phyloP scores from a whole-genome alignment of 2,113 vertebrate genomes.

The Gymnarchus niloticus region DNA sequence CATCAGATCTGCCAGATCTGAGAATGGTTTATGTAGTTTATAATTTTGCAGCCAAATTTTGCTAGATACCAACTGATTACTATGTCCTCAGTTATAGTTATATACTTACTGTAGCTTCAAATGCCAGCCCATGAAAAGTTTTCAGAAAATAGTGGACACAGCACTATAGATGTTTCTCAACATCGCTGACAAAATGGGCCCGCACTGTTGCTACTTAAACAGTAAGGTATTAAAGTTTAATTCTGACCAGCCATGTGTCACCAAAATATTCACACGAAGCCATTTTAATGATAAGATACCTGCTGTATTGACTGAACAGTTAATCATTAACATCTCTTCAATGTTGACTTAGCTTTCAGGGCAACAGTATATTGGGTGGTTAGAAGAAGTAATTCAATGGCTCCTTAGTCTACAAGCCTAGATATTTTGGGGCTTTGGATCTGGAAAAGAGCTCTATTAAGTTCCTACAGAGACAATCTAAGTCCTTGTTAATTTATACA shows the following conservation, averaged over 20 bases:
- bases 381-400: neutral
- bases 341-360: neutral
- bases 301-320: neutral
- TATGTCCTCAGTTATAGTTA: neutral
- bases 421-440: neutral
- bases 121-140: neutral
- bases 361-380: neutral
- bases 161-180: neutral
- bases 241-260: neutral
- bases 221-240: neutral
- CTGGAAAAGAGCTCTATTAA: neutral
- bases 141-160: too few relatives aligned
- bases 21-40: neutral
- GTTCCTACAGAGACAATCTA: neutral
- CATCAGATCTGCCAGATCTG: neutral
- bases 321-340: neutral
- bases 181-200: neutral
- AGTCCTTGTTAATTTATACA: neutral
- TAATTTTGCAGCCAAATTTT: neutral
- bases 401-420: neutral
- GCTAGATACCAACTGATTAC: neutral
- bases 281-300: slow-evolving; percentile 1
- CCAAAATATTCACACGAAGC: neutral
- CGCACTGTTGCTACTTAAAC: neutral
- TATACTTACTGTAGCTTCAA: neutral